phyloP scores from a whole-genome alignment of 2,888 invertebrate genomes.

The Argyresthia albistria region DNA sequence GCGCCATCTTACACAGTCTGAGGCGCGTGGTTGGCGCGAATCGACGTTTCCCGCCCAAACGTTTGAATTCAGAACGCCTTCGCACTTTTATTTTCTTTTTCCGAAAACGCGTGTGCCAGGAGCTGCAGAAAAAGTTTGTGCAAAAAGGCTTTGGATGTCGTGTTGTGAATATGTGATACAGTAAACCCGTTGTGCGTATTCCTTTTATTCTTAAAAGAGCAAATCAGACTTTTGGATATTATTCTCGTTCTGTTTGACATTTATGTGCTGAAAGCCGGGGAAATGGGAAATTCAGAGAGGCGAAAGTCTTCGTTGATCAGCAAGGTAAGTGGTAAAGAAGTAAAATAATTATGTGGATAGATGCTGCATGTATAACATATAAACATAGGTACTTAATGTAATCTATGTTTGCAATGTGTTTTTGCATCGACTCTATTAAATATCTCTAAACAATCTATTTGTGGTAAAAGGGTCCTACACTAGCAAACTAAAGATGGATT shows the following conservation, averaged over 20 bases:
- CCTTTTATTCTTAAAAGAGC: slow-evolving; percentile 24
- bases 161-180: slow-evolving; percentile 59
- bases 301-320: slow-evolving; percentile 41
- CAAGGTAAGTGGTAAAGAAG: slow-evolving; percentile 46
- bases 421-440: not conserved
- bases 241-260: slow-evolving; percentile 21
- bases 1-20: slow-evolving; percentile 67
- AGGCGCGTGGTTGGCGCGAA: slow-evolving; percentile 54
- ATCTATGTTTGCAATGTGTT: not conserved
- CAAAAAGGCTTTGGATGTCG: slow-evolving; percentile 30
- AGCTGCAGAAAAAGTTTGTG: slow-evolving; percentile 26
- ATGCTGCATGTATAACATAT: too few species aligned
- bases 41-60: slow-evolving; percentile 56
- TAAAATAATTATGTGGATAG: not conserved
- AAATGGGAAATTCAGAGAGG: slow-evolving; percentile 52
- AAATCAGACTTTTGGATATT: slow-evolving; percentile 30
- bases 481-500: too few species aligned
- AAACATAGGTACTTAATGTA: too few species aligned
- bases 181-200: slow-evolving; percentile 14
- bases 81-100: slow-evolving; percentile 20
- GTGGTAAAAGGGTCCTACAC: too few species aligned
- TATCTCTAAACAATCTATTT: not conserved
- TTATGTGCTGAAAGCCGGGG: slow-evolving; percentile 13
- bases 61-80: slow-evolving; percentile 40
- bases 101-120: slow-evolving; percentile 36